Evolutionary conservation across 1,140 invertebrate species (phyloP).

Genomic region (Drosophila kikkawai): DNA sequence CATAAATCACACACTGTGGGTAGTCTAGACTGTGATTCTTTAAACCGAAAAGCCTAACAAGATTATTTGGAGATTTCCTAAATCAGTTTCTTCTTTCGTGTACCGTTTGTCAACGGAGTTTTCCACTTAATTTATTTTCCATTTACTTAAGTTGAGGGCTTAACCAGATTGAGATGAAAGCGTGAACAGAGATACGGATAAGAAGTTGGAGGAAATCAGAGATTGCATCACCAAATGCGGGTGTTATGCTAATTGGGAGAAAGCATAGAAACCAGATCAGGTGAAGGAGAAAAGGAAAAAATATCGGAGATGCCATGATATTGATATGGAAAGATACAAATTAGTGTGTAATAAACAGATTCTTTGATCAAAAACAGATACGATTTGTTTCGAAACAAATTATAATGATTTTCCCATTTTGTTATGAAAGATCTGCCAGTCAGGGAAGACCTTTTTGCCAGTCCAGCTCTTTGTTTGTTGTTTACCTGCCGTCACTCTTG

Average conservation of each 20-base stretch:
- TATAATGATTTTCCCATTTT: neutral
- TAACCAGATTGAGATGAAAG: slow-evolving; percentile 26
- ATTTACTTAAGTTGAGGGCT: slow-evolving; percentile 4
- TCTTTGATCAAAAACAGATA: slow-evolving; percentile 1
- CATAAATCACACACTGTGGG: slow-evolving; percentile 19
- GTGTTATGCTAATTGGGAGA: slow-evolving; percentile 45
- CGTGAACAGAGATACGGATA: slow-evolving; percentile 3
- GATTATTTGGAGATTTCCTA: slow-evolving; percentile 15
- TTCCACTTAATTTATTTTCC: slow-evolving; percentile 44
- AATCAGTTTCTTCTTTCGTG: slow-evolving; percentile 2
- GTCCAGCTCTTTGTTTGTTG: slow-evolving; percentile 12
- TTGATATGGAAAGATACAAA: slow-evolving; percentile 17
- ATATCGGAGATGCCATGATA: slow-evolving; percentile 4
- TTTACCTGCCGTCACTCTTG: slow-evolving; percentile 17
- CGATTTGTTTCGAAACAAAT: slow-evolving; percentile 9
- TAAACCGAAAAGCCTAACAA: slow-evolving; percentile 1
- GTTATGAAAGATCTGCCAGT: slow-evolving; percentile 13
- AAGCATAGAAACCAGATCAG: slow-evolving; percentile 29
- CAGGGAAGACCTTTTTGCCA: slow-evolving; percentile 4
- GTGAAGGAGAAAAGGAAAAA: slow-evolving; percentile 10
- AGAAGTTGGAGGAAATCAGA: neutral
- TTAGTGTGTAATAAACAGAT: slow-evolving; percentile 14
- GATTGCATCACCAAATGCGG: slow-evolving; percentile 35
- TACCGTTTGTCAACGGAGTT: slow-evolving; percentile 29
- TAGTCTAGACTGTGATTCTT: slow-evolving; percentile 10